These are phyloP conservation scores for Sarcophaga bullata DNA, from an alignment of 1,140 invertebrate genomes.

Conservation along the genomic window DNA sequence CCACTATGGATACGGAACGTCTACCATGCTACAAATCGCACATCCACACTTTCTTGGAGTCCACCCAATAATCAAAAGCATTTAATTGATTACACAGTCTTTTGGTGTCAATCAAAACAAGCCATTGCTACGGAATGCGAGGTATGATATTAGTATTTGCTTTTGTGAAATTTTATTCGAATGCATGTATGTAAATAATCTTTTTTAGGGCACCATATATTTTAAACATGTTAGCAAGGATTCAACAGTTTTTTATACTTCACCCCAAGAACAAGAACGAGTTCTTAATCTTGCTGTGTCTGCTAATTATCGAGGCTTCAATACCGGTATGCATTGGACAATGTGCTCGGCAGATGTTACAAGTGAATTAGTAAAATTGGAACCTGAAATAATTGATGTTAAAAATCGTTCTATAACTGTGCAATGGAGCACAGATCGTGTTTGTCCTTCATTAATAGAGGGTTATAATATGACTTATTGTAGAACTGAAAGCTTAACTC, in stretches of 20 bases:
- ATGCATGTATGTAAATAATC: neutral
- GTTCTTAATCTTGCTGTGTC: conserved; percentile 58
- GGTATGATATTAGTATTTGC: conserved; percentile 40
- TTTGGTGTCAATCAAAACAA: conserved; percentile 56
- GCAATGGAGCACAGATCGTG: conserved; percentile 55
- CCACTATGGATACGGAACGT: conserved; percentile 54
- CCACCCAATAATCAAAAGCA: conserved; percentile 48
- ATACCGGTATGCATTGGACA: conserved; percentile 59
- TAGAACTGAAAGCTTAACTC: conserved; percentile 34
- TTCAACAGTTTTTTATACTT: conserved; percentile 49
- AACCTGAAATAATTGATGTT: conserved; percentile 51
- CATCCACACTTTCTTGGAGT: conserved; percentile 57
- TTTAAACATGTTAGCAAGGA: conserved; percentile 50
- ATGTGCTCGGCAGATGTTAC: conserved; percentile 54
- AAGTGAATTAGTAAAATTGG: conserved; percentile 58
- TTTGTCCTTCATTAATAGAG: conserved; percentile 54
- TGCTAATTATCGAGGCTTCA: conserved; percentile 54
- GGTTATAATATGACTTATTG: conserved; percentile 61
- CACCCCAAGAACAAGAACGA: conserved; percentile 39
- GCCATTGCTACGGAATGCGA: conserved; percentile 53
- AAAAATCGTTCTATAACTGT: conserved; percentile 50
- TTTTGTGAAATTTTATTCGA: neutral
- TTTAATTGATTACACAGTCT: conserved; percentile 57
- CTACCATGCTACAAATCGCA: conserved; percentile 54
- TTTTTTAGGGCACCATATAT: conserved; percentile 49